Evolutionary conservation across 2,888 invertebrate genomes (phyloP), one percentile per base, ranked within the genome.

Genomic region (Oscheius sp.): DNA sequence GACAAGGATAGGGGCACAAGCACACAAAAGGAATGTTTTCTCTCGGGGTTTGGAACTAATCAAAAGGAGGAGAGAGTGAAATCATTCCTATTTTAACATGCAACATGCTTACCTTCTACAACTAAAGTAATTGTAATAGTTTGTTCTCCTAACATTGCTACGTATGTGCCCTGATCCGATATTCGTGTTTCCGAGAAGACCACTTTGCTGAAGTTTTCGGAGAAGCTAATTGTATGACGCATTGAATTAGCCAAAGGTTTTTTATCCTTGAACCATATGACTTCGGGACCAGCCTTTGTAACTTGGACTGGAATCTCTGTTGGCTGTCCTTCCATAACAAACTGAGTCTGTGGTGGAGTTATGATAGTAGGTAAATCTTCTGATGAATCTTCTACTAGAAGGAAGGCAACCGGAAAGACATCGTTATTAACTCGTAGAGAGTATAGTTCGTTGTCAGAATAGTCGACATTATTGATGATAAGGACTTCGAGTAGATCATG

Each of bases 261-360:
- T 43, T 81, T 72, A 52, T 88, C 85, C 59, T 84, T 83, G 59
- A 85, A 79, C 88, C 88, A 88, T 6, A 72, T 74, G 12, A 86
- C 77, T 1, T 81, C 69, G 6, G 75, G 73, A 18, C 87, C 86
- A 23, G 78, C 76, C 25, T 81, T 76, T 63, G 76, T 77, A 16
- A 85, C 76, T 63, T 80, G 81, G 12, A 82, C 81, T 16, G 79
- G 77, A 18, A 87, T 72, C n/a, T 81, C 79, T 7, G 86, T 82
- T 6, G 84, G 82, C 58, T 88, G 85, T n/a, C 86, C 87, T 64
- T 88, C 87, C 87, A 88, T 88, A 16, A 88, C 87, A 73, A 88
- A 88, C 69, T 85, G 84, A 6, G 86, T 87, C 56, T 87, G 83
- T 12, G 83, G 82, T 7, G 80, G 77, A 0, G 79, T 76, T 0